A percentile compares a stretch with the other conserved stretches of the same genome.
These are phyloP conservation scores for Homarus americanus DNA, from an alignment of 1,140 invertebrate species.

Conservation along the genomic window DNA sequence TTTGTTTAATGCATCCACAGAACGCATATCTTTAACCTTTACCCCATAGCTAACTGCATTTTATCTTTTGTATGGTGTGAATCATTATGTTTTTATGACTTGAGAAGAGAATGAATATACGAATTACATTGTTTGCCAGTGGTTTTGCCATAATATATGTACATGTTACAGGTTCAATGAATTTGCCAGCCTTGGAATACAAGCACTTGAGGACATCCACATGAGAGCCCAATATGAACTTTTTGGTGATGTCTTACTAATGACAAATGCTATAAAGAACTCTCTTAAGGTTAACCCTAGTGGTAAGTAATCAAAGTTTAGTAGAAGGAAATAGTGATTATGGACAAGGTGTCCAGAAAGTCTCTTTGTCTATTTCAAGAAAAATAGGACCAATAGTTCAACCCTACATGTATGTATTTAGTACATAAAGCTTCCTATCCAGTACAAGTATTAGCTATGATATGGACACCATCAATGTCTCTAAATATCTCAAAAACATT, in stretches of 20 bases:
- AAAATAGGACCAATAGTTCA: too few species aligned
- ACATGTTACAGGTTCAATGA: conserved; percentile 83
- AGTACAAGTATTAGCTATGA: too few species aligned
- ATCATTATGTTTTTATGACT: neutral
- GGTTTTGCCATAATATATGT: conserved; percentile 2
- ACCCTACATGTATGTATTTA: too few species aligned
- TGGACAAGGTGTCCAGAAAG: too few species aligned
- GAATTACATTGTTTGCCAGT: neutral
- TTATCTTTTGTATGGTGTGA: neutral
- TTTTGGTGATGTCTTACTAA: conserved; percentile 91
- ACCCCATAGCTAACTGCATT: neutral
- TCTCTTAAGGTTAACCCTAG: conserved; percentile 85
- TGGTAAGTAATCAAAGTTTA: conserved; percentile 73
- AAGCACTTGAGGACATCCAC: conserved; percentile 92
- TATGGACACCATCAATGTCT: too few species aligned
- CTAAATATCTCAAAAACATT: too few species aligned
- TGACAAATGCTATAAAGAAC: conserved; percentile 93
- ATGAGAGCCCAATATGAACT: conserved; percentile 91
- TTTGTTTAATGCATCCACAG: conserved; percentile 3
- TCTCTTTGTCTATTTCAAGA: too few species aligned
- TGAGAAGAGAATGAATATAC: neutral
- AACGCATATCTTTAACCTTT: neutral
- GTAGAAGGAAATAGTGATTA: neutral
- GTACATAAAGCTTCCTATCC: too few species aligned
- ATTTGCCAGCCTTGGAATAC: conserved; percentile 85